Base-by-base conservation (phyloP, 53 echinoderm and acorn worm species). In the Actinopyga echinites region DNA sequence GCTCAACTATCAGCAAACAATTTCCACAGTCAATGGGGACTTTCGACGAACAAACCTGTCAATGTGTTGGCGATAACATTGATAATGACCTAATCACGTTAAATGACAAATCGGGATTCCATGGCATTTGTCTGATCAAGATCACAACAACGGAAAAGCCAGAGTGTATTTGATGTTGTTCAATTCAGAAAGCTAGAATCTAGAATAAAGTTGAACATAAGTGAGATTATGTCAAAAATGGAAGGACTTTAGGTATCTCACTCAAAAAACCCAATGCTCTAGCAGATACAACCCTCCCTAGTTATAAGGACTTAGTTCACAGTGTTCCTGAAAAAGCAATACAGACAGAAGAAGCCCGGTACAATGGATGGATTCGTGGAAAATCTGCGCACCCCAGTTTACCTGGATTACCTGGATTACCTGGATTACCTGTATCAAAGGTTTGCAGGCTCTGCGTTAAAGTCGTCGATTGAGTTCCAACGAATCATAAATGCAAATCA, bases 111-210 rank as follows among this genome's bases (percentile, higher is more conserved):
- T 43, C 71, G 25, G 87, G 84, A 9, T 91, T 91, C 67, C 87
- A 91, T 79, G 86, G 86, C 22, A 91, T 91, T 87, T 87, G 91
- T 17, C 71, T 67, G 79, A 91, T 91, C 56, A 86, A 83, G 83
- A 84, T 91, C 30, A 87, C 91, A 4, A 87, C 91, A 1, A 87
- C 91, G 67, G 87, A 86, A 86, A 90, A 86, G n/a, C 75, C 37
- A 74, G 49, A 90, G 85, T 86, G 74, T 75, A 82, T 54, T 90
- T 86, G 90, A 86, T 75, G 43, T 90, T 53, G 82, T 85, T 86
- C 64, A 90, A 86, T 82, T 63, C 57, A 58, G 82, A 40, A 86
- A 86, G 69, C 31, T 90, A n/a, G n/a, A n/a, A n/a, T n/a, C n/a
- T n/a, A 54, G 60, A 82, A 8, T n/a, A 66, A 74, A 86, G 82